A percentile compares a stretch with the other conserved stretches of the same genome.
Conservation (phyloP, 2,888 invertebrate genomes). For the Brachyptera putata region DNA sequence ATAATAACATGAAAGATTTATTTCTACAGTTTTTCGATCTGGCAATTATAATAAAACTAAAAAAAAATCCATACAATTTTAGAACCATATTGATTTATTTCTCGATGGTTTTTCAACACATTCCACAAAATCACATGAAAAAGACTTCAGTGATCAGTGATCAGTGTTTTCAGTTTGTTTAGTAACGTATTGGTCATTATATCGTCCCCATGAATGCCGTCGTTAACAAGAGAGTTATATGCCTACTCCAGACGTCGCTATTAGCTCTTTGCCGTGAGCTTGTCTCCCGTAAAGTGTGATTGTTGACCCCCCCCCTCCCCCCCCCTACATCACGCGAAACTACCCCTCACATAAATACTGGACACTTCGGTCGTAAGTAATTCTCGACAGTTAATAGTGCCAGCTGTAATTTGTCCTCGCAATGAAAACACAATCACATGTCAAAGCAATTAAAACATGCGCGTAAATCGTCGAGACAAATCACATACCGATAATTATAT, state of each 20-base stretch:
- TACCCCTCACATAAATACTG: conserved; percentile 19
- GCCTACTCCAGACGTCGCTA: conserved; percentile 27
- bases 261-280: conserved; percentile 22
- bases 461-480: background rate
- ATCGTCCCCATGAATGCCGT: conserved; percentile 18
- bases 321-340: background rate
- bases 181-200: conserved; percentile 18
- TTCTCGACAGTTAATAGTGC: conserved; percentile 13
- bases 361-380: conserved; percentile 18
- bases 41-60: too few species aligned
- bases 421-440: conserved; percentile 4
- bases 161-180: background rate
- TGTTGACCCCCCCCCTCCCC: conserved; percentile 10
- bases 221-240: conserved; percentile 19
- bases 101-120: too few species aligned
- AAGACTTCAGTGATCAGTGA: too few species aligned
- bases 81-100: too few species aligned
- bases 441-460: background rate
- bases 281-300: conserved; percentile 21
- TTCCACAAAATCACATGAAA: too few species aligned
- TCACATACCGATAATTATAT: too few species aligned
- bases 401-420: conserved; percentile 6
- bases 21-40: too few species aligned
- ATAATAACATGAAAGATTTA: too few species aligned
- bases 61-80: too few species aligned